These are phyloP conservation scores for Cavia porcellus DNA, from an alignment of 2,113 vertebrate genomes.

Conservation along the genomic window DNA sequence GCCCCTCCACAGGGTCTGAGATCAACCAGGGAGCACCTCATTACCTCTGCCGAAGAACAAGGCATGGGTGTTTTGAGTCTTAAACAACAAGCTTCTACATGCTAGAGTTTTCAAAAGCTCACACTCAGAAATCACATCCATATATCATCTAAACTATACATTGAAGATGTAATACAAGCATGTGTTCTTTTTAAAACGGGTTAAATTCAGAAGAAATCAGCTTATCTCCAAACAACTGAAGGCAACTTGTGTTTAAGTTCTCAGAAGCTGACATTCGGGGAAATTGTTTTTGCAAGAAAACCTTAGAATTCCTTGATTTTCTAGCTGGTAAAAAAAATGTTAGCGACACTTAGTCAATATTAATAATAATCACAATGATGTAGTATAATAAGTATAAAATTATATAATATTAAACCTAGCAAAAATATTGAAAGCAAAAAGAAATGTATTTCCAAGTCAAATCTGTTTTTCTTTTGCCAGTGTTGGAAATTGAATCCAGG, in stretches of 20 bases:
- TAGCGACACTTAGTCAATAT: neutral
- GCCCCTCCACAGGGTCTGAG: rapidly evolving
- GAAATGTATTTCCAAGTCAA: neutral
- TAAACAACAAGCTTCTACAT: neutral
- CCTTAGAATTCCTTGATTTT: neutral
- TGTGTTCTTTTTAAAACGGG: neutral
- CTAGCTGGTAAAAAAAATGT: neutral
- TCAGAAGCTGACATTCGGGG: neutral
- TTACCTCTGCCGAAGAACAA: neutral
- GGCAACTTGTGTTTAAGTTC: neutral
- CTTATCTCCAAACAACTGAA: neutral
- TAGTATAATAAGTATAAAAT: neutral
- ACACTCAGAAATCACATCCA: neutral
- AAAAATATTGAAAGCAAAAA: neutral
- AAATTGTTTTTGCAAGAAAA: neutral
- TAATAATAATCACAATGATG: neutral
- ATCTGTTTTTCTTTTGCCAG: neutral
- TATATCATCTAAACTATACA: neutral
- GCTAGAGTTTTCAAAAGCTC: neutral
- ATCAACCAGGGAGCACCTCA: neutral
- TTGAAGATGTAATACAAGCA: neutral
- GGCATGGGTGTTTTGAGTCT: neutral
- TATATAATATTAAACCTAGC: neutral
- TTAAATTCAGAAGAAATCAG: neutral
- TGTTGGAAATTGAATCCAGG: neutral